Evolutionary conservation across 2,797 vertebrate species (phyloP).

Genomic region (Hypotaenidia okinawae): DNA sequence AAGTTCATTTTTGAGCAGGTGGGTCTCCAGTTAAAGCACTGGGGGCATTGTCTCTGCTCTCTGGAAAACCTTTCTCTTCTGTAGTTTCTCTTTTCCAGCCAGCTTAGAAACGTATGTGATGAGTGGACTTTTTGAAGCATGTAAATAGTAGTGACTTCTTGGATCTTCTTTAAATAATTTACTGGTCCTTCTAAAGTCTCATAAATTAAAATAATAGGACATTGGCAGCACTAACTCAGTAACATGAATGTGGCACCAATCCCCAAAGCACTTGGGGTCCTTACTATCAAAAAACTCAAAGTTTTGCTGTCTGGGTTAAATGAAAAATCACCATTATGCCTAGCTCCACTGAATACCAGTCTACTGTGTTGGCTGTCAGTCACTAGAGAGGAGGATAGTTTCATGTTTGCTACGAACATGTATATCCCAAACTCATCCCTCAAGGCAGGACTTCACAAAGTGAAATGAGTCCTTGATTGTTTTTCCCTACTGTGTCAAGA

Average conservation of each 20-base stretch:
- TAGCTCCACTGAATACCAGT: neutral
- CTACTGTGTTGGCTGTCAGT: neutral
- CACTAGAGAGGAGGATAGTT: neutral
- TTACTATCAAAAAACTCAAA: neutral
- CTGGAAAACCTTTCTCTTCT: neutral
- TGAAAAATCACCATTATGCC: neutral
- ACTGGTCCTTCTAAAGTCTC: neutral
- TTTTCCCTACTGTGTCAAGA: neutral
- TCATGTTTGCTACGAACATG: neutral
- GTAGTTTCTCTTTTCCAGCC: neutral
- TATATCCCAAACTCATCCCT: neutral
- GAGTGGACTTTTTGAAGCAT: neutral
- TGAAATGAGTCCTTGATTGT: neutral
- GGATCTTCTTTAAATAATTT: neutral
- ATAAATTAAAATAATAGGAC: neutral
- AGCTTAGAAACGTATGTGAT: neutral
- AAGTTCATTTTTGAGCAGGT: neutral
- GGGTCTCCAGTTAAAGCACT: neutral
- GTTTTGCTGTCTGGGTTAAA: neutral
- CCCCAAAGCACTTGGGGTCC: neutral
- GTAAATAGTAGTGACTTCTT: neutral
- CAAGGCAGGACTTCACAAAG: neutral
- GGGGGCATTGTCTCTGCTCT: neutral
- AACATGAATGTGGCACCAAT: neutral
- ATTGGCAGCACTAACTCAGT: neutral